Base-by-base conservation (phyloP, 2,888 invertebrate genomes). In the Diarsia mendica region DNA sequence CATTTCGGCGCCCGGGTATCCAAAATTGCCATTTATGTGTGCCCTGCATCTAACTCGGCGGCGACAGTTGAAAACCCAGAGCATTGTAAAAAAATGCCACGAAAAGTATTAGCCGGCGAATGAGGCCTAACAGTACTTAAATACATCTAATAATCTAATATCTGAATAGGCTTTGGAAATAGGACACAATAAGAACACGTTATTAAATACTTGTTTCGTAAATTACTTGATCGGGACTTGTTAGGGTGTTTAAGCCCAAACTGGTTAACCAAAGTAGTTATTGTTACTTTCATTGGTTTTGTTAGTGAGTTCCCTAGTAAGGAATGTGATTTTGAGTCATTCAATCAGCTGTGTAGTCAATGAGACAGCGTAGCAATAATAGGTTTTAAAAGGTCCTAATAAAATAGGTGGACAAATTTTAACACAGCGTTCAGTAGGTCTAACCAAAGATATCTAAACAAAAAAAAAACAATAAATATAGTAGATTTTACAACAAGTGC, bases 271-370 rank as follows among this genome's bases (percentile, higher is more conserved):
- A 23, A 23, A 80, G n/a, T 28, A 0, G 33, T 20, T 11, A 80
- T n/a, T 33, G 28, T 48, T n/a, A 63, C 66, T 68, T 71, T 63
- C 5, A 46, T 48, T 20, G 11, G 13, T 48, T 61, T 61, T 51
- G 39, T 49, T 61, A 33, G 8, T 28, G 28, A 48, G 49, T 67
- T 33, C 28, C 67, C 65, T 44, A 49, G 0, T 23, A 67, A 61
- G 82, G 69, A 70, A 63, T 58, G 53, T 55, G 33, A 61, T 49
- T 67, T 72, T 82, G 77, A 85, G 72, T 77, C 83, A 85, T 69
- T 46, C 60, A 67, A 58, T 61, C 46, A 60, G 80, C 73, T 65
- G 55, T 23, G 11, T 28, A 20, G 33, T 3, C 44, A 60, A 28
- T 28, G 28, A 58, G 46, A 67, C 39, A 28, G 28, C 28, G 28